Percentiles rank a stretch among this genome's conserved stretches.
These are phyloP conservation scores for Drosophila emarginata DNA, from an alignment of 2,888 invertebrate genomes.

Conservation along the genomic window DNA sequence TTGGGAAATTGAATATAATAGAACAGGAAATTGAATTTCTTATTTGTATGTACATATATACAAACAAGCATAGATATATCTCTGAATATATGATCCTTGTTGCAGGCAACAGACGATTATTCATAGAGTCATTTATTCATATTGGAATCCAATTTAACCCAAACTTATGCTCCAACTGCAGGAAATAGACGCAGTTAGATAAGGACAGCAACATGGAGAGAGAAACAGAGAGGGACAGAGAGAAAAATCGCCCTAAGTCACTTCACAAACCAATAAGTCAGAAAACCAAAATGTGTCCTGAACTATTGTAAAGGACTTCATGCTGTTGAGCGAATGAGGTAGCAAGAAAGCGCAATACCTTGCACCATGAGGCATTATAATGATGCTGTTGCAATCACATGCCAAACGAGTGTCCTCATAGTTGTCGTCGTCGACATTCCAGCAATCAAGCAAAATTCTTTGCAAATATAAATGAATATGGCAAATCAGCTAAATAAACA, in stretches of 20 bases:
- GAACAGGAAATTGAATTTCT: not conserved
- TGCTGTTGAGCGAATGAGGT: not conserved
- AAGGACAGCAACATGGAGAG: not conserved
- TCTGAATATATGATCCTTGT: too few species aligned
- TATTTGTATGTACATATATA: too few species aligned
- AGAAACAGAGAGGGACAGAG: not conserved
- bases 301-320: not conserved
- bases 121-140: not conserved
- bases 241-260: not conserved
- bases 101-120: too few species aligned
- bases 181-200: too few species aligned
- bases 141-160: not conserved
- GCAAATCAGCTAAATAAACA: not conserved
- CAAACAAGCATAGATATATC: too few species aligned
- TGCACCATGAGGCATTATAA: not conserved
- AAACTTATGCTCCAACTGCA: not conserved
- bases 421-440: constrained; percentile 1
- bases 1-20: not conserved
- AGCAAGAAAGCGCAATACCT: too few species aligned
- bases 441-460: constrained; percentile 11
- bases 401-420: not conserved
- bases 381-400: not conserved
- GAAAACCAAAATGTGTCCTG: not conserved
- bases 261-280: not conserved
- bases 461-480: constrained; percentile 10